A percentile compares a stretch with the other conserved stretches of the same genome.
Conservation (phyloP, 2,797 vertebrate genomes). For the Garrulus glandarius region DNA sequence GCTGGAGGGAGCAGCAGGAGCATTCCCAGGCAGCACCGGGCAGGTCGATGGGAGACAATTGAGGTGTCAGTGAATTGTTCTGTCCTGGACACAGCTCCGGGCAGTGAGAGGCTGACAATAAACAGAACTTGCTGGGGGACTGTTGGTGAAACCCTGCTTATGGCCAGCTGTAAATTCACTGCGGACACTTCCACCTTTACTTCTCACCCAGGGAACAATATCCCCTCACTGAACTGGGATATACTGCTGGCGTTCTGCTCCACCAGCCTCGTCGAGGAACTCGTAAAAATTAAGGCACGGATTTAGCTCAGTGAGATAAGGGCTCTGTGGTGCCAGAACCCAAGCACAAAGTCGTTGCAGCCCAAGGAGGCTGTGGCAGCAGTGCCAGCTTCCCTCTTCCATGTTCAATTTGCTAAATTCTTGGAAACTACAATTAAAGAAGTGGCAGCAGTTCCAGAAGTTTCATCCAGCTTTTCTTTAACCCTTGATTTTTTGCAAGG, state of each 20-base stretch:
- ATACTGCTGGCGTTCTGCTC: neutral
- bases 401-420: conserved; percentile 64
- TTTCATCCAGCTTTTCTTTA: conserved; percentile 48
- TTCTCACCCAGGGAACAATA: conserved; percentile 57
- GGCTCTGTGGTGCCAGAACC: conserved; percentile 36
- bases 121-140: conserved; percentile 57
- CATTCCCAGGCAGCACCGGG: neutral
- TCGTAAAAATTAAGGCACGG: conserved; percentile 53
- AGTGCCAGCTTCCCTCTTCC: conserved; percentile 43
- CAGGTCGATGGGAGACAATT: neutral
- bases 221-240: neutral
- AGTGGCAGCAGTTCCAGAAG: neutral
- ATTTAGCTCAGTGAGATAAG: conserved; percentile 52
- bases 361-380: neutral
- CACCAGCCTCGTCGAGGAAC: neutral
- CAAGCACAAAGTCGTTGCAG: conserved; percentile 18
- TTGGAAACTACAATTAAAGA: conserved; percentile 60
- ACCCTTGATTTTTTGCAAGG: conserved; percentile 9
- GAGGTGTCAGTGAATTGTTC: neutral
- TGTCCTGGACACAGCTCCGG: neutral
- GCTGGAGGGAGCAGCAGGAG: neutral
- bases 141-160: conserved; percentile 63
- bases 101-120: conserved; percentile 42
- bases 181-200: conserved; percentile 51
- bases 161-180: conserved; percentile 68